Percentiles rank a stretch among this genome's conserved stretches.
These are phyloP conservation scores for Callimorpha dominula DNA, from an alignment of 2,888 invertebrate species.

Conservation along the genomic window DNA sequence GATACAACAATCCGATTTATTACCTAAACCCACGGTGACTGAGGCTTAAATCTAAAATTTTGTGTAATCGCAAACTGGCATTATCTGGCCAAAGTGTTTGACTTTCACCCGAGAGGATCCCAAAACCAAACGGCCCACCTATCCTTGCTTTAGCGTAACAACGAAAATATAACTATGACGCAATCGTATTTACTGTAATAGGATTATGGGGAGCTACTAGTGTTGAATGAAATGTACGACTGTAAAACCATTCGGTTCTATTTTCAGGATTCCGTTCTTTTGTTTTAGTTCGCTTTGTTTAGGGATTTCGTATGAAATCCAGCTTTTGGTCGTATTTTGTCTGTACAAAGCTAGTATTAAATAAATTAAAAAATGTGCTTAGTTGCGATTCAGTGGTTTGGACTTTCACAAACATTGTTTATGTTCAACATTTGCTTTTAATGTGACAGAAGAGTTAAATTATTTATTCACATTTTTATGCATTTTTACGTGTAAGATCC, in stretches of 20 bases:
- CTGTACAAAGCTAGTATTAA: constrained; percentile 25
- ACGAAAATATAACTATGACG: constrained; percentile 43
- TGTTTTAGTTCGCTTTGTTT: constrained; percentile 47
- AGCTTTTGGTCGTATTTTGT: constrained; percentile 37
- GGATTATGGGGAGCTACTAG: constrained; percentile 43
- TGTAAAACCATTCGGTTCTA: constrained; percentile 36
- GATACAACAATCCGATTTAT: constrained; percentile 25
- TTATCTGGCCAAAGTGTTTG: constrained; percentile 38
- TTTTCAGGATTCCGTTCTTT: constrained; percentile 40
- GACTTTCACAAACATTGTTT: not conserved
- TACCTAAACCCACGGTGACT: constrained; percentile 32
- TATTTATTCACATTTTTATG: not conserved
- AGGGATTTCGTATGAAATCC: constrained; percentile 33
- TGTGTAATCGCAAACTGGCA: constrained; percentile 34
- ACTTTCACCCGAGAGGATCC: constrained; percentile 33
- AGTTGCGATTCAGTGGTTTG: constrained; percentile 15
- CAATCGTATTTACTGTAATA: constrained; percentile 51
- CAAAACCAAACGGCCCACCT: constrained; percentile 16
- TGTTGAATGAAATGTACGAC: constrained; percentile 42
- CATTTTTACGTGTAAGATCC: too few species aligned
- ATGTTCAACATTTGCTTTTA: not conserved
- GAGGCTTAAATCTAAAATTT: constrained; percentile 25
- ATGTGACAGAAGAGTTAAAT: not conserved
- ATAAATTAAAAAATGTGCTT: constrained; percentile 19
- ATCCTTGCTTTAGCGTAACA: constrained; percentile 7